Conservation (phyloP, 2,888 invertebrate genomes). For the Xylota segnis region DNA sequence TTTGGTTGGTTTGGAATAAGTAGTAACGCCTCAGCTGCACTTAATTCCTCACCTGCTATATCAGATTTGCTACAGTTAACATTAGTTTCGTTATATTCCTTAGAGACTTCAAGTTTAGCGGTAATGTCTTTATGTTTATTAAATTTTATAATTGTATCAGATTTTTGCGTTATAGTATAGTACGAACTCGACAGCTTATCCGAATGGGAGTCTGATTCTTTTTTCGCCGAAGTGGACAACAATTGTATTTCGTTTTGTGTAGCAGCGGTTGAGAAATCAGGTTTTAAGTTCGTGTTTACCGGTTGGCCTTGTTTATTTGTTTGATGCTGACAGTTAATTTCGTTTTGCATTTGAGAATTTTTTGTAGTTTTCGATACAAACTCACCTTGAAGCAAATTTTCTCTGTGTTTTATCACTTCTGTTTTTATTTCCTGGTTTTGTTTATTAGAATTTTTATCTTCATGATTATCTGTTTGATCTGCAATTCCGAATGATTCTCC, state of each 20-base stretch:
- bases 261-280: background rate
- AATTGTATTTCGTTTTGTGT: background rate
- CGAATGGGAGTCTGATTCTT: background rate
- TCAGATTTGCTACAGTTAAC: conserved; percentile 35
- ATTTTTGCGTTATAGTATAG: conserved; percentile 40
- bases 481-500: background rate
- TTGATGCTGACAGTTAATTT: background rate
- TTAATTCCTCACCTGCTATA: conserved; percentile 71
- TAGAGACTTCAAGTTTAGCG: background rate
- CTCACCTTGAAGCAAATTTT: background rate
- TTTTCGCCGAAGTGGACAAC: background rate
- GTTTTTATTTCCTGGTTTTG: background rate
- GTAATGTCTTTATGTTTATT: conserved; percentile 39
- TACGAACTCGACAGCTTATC: background rate
- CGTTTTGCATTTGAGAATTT: background rate
- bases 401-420: background rate
- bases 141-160: conserved; percentile 48
- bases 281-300: background rate
- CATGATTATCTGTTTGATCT: background rate
- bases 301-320: background rate
- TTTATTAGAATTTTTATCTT: background rate
- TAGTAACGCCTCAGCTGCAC: conserved; percentile 77
- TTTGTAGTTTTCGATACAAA: background rate
- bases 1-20: conserved; percentile 76
- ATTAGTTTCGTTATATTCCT: conserved; percentile 32